phyloP scores from a whole-genome alignment of 2,113 vertebrate genomes.

The Myotis davidii region DNA sequence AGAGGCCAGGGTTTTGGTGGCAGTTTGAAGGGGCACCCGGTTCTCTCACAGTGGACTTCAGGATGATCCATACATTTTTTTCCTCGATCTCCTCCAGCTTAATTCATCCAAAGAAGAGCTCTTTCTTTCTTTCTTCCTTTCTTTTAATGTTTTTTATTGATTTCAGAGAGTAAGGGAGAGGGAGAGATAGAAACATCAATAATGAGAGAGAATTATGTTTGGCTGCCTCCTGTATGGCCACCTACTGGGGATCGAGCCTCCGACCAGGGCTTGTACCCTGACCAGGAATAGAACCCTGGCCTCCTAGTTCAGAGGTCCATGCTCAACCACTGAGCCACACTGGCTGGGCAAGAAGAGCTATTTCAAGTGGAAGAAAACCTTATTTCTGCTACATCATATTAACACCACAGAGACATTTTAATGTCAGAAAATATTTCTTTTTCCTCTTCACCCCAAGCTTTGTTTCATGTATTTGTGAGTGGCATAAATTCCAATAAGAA shows the following conservation, averaged over 20 bases:
- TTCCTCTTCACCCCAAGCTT: neutral
- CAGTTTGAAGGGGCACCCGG: neutral
- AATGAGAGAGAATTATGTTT: too few species aligned
- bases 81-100: neutral
- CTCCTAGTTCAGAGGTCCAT: too few species aligned
- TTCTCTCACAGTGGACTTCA: neutral
- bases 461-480: neutral
- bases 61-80: neutral
- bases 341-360: neutral
- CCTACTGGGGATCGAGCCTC: too few species aligned
- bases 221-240: too few species aligned
- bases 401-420: neutral
- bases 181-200: too few species aligned
- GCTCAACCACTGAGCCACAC: too few species aligned
- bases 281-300: too few species aligned
- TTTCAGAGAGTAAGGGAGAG: too few species aligned
- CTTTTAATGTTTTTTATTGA: too few species aligned
- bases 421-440: neutral
- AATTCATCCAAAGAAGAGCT: neutral
- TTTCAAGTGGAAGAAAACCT: neutral
- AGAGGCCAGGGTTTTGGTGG: neutral
- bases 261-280: too few species aligned
- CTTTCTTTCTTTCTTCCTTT: neutral
- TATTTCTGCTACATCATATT: neutral
- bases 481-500: constrained; percentile 9